Base-by-base conservation (phyloP, 2,888 invertebrate species). In the Tinea pellionella region DNA sequence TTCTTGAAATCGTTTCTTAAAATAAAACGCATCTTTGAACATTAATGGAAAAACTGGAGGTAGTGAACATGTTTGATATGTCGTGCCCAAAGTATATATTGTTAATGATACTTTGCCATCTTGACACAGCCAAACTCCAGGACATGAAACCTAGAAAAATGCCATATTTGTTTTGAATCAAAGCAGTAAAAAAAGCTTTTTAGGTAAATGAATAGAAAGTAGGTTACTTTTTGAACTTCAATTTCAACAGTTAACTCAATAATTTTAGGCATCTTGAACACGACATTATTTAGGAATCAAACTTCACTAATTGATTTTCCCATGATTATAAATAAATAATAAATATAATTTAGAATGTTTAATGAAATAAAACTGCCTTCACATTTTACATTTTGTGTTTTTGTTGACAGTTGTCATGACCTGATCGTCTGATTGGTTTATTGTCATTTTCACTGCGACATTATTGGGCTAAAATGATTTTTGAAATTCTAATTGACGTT, bases 61-160 rank as follows among this genome's bases (percentile, higher is more conserved):
- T 43, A 91, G 75, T 61, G 89, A 79, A 63, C 89, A 89, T 7
- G 94, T 94, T 72, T 92, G 91, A 64, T 91, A 89, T 66, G 89
- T 90, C 32, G 91, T 91, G 47, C 92, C 92, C 55, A 95, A 84
- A 59, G 92, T 88, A 65, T 89, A 90, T 41, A 95, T 86, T 63
- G 91, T 90, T 24, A 95, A 80, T 7, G 92, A 92, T 8, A 93
- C 89, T 69, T 91, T 90, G n/a, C 95, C 94, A 75, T 92, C 92
- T 63, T 93, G 92, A 69, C 94, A 94, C 30, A 95, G 80, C 93
- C 94, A 95, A 12, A 95, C 94, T 32, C 95, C 95, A n/a, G 95
- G 95, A 74, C 95, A 95, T 61, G 93, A 91, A 29, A 95, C 90
- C 93, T 93, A 66, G 8, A 75, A 47, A 1, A 55, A 18, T 29